Evolutionary conservation across 1,140 invertebrate species (phyloP).

Genomic region (Frieseomelitta varia): DNA sequence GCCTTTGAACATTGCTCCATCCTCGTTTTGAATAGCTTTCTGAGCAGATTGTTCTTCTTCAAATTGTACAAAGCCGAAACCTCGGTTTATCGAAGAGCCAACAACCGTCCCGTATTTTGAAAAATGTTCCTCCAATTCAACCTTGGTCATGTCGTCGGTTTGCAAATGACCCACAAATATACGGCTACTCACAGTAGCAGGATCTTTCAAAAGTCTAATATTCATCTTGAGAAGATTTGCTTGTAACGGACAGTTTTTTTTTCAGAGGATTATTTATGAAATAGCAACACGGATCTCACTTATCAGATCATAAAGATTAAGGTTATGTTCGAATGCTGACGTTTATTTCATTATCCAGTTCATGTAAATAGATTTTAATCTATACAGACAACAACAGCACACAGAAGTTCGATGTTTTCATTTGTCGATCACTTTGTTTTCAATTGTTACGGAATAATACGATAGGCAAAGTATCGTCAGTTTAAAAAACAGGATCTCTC

Average conservation of each 20-base stretch:
- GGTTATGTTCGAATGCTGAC: slow-evolving; percentile 35
- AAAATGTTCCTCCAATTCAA: slow-evolving; percentile 89
- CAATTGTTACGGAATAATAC: background rate
- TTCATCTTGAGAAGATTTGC: slow-evolving; percentile 65
- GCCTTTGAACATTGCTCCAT: slow-evolving; percentile 87
- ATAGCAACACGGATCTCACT: background rate
- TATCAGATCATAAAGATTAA: background rate
- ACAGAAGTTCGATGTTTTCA: background rate
- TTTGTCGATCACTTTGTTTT: background rate
- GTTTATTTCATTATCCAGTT: slow-evolving; percentile 5
- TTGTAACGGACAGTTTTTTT: background rate
- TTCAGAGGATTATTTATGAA: background rate
- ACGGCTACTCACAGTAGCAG: slow-evolving; percentile 86
- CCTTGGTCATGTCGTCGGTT: slow-evolving; percentile 84
- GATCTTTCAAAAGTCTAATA: slow-evolving; percentile 85
- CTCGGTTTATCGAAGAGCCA: slow-evolving; percentile 88
- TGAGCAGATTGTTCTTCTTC: slow-evolving; percentile 88
- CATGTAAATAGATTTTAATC: background rate
- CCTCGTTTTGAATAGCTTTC: slow-evolving; percentile 87
- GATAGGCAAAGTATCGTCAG: background rate
- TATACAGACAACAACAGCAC: no score
- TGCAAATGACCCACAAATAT: slow-evolving; percentile 90
- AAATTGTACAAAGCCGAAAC: slow-evolving; percentile 94
- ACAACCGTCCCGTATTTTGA: slow-evolving; percentile 87
- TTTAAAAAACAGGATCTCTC: slow-evolving; percentile 26